Percentiles rank a stretch among this genome's conserved stretches.
Conservation (phyloP, 1,140 invertebrate species). For the Rhysida immarginata region DNA sequence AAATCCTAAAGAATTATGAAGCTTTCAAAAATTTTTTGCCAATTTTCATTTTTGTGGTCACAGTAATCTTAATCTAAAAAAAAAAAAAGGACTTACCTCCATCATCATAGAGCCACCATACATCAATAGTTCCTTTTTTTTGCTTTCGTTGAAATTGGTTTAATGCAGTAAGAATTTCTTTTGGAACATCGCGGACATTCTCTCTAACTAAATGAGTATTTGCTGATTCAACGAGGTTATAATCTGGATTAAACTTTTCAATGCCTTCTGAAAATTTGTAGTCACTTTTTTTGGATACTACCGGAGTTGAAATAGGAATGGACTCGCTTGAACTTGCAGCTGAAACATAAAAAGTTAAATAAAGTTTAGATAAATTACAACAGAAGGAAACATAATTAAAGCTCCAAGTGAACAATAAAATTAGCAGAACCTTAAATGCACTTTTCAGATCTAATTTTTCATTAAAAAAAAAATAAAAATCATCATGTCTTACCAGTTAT, state of each 20-base stretch:
- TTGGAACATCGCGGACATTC: background rate
- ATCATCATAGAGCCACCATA: conserved; percentile 97
- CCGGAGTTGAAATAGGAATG: background rate
- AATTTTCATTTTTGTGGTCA: no score
- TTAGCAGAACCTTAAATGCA: no score
- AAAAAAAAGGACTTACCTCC: no score
- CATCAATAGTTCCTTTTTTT: conserved; percentile 59
- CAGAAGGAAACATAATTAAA: no score
- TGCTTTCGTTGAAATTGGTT: conserved; percentile 33
- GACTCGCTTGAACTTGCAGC: background rate
- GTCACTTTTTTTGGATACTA: background rate
- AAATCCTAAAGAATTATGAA: no score
- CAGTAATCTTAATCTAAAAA: no score
- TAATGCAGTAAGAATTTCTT: conserved; percentile 21
- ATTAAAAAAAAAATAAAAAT: no score
- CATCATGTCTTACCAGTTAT: no score
- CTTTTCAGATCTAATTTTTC: no score
- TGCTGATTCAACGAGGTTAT: background rate
- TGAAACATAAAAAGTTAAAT: background rate
- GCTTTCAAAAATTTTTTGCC: no score
- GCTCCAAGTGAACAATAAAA: no score
- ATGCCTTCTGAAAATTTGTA: background rate
- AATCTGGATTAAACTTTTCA: background rate
- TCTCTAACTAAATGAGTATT: background rate
- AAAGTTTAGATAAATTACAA: no score